phyloP scores from a whole-genome alignment of 92 coral and sea anemone genomes.

The Porites evermanni region DNA sequence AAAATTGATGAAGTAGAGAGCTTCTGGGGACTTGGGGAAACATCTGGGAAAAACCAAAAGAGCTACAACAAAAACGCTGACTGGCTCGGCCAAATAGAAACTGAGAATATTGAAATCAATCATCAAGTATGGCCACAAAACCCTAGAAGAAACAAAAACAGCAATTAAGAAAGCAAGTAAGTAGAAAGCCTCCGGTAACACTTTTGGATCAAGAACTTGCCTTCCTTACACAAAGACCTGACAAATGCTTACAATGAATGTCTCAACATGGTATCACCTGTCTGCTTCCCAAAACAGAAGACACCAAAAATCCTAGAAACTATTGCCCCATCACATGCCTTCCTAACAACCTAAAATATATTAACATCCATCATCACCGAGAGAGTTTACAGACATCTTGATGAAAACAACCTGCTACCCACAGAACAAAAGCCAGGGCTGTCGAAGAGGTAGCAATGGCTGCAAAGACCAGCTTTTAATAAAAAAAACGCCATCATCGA shows the following conservation, averaged over 20 bases:
- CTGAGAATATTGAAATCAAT: slow-evolving; percentile 1
- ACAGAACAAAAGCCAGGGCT: neutral
- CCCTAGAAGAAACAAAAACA: slow-evolving; percentile 28
- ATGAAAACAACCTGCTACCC: neutral
- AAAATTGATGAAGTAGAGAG: slow-evolving; percentile 30
- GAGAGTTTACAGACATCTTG: neutral
- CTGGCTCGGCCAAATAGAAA: slow-evolving; percentile 31
- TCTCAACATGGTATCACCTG: neutral
- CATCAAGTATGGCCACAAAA: slow-evolving; percentile 22
- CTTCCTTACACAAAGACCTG: neutral
- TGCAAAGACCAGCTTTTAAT: too few relatives aligned
- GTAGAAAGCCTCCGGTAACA: slow-evolving; percentile 40
- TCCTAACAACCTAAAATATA: neutral
- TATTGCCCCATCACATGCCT: neutral
- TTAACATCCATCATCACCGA: neutral
- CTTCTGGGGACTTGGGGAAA: slow-evolving; percentile 8
- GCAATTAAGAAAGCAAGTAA: slow-evolving; percentile 32
- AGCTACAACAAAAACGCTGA: slow-evolving; percentile 19
- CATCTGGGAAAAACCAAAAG: slow-evolving; percentile 33
- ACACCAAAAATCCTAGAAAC: neutral
- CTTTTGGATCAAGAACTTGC: slow-evolving; percentile 25
- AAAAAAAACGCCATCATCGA: too few relatives aligned
- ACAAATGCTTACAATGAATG: slow-evolving; percentile 5
- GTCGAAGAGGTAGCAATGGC: neutral
- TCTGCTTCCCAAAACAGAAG: slow-evolving; percentile 5